Conservation (phyloP, 2,888 invertebrate genomes). For the Sthenelais limicola region DNA sequence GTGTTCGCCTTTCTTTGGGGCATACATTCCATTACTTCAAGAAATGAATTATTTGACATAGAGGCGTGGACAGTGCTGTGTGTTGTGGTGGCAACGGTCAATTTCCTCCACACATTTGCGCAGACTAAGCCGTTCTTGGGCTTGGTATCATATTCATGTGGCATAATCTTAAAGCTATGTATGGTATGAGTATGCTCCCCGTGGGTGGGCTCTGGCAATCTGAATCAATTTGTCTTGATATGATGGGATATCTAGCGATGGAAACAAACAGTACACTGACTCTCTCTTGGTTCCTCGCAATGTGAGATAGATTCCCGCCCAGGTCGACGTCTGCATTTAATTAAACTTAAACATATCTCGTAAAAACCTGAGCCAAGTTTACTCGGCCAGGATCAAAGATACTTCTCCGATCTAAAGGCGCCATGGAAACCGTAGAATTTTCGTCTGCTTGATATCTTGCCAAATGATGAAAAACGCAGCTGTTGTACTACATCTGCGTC, state of each 20-base stretch:
- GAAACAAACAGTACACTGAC: constrained; percentile 23
- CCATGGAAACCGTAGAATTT: constrained; percentile 17
- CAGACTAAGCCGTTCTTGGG: too few relatives aligned
- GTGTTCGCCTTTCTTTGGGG: too few relatives aligned
- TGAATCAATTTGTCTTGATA: constrained; percentile 38
- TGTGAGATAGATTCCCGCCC: too few relatives aligned
- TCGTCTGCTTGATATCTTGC: constrained; percentile 5
- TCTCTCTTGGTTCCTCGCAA: too few relatives aligned
- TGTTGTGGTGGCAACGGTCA: too few relatives aligned
- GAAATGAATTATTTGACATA: too few relatives aligned
- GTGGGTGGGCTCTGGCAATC: constrained; percentile 33
- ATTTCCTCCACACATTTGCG: too few relatives aligned
- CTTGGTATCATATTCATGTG: too few relatives aligned
- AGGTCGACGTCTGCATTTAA: constrained; percentile 14
- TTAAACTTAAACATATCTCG: background rate
- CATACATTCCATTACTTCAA: too few relatives aligned
- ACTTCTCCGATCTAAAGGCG: constrained; percentile 19
- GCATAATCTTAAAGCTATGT: constrained; percentile 23
- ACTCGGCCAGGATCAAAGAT: too few relatives aligned
- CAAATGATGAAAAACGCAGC: constrained; percentile 31
- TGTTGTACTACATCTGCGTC: constrained; percentile 26
- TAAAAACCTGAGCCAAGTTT: constrained; percentile 2
- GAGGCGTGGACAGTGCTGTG: too few relatives aligned
- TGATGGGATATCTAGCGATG: constrained; percentile 24
- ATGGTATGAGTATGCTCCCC: constrained; percentile 15